Evolutionary conservation across 1,140 invertebrate genomes (phyloP).

Genomic region (Parasteatoda tepidariorum): DNA sequence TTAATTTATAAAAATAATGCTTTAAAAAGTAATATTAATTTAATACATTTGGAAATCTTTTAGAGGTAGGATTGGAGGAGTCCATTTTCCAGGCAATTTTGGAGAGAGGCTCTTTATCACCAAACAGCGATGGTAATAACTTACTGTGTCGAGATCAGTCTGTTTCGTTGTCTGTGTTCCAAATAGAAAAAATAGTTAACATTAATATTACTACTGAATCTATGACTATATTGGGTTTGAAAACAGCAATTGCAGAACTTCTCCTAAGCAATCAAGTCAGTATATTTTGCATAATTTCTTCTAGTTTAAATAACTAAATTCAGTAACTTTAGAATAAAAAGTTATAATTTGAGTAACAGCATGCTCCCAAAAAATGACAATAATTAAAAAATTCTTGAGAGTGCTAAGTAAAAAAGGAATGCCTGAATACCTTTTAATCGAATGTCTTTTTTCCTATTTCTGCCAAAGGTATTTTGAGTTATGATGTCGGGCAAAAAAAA

Average conservation of each 20-base stretch:
- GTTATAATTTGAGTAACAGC: background rate
- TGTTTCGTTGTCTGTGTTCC: background rate
- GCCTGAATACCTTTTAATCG: no score
- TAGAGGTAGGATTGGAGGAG: background rate
- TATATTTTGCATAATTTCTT: background rate
- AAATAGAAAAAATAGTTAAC: background rate
- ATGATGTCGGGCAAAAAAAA: no score
- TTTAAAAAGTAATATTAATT: background rate
- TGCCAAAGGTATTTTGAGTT: no score
- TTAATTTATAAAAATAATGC: background rate
- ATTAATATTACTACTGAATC: constrained; percentile 2
- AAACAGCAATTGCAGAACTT: constrained; percentile 17
- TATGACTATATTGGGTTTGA: background rate
- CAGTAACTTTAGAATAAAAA: background rate
- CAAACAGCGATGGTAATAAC: background rate
- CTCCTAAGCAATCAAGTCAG: constrained; percentile 19
- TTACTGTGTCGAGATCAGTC: background rate
- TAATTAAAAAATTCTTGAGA: background rate
- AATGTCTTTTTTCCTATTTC: no score
- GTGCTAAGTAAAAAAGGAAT: background rate
- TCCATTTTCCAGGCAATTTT: background rate
- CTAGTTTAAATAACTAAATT: background rate
- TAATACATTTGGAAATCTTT: background rate
- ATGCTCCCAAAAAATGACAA: background rate
- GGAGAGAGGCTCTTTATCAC: background rate